Evolutionary conservation across 2,888 invertebrate species (phyloP).

Genomic region (Caenorhabditis angaria): DNA sequence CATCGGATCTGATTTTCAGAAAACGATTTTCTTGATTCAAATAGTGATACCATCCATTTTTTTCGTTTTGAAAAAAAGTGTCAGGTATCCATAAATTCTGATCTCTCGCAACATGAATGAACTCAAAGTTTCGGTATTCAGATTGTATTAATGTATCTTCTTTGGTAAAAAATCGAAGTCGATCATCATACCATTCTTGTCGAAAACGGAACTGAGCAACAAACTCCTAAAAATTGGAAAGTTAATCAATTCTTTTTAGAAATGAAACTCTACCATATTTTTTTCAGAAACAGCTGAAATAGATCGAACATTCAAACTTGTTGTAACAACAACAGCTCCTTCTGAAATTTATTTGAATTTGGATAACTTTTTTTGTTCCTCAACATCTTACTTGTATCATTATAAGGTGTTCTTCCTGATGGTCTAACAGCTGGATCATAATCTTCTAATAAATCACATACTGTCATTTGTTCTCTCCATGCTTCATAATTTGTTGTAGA

Average conservation of each 20-base stretch:
- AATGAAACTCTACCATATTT: constrained; percentile 59
- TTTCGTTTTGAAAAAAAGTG: constrained; percentile 68
- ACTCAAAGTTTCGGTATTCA: constrained; percentile 61
- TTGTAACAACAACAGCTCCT: constrained; percentile 67
- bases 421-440: constrained; percentile 70
- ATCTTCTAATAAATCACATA: constrained; percentile 67
- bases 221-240: constrained; percentile 61
- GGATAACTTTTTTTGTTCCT: constrained; percentile 5
- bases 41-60: constrained; percentile 71
- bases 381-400: constrained; percentile 55
- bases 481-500: constrained; percentile 70
- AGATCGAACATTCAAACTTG: constrained; percentile 63
- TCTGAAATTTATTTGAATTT: constrained; percentile 48
- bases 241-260: not conserved
- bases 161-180: constrained; percentile 64
- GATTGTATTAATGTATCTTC: constrained; percentile 44
- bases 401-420: constrained; percentile 61
- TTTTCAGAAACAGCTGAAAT: constrained; percentile 69
- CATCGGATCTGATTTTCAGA: constrained; percentile 69
- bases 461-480: constrained; percentile 71
- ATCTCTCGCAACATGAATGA: constrained; percentile 66
- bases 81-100: constrained; percentile 70
- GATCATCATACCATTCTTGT: constrained; percentile 71
- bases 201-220: constrained; percentile 72
- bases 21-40: constrained; percentile 70